A percentile compares a stretch with the other conserved stretches of the same genome.
These are phyloP conservation scores for Propithecus coquereli DNA, from an alignment of 2,113 vertebrate genomes.

Conservation along the genomic window DNA sequence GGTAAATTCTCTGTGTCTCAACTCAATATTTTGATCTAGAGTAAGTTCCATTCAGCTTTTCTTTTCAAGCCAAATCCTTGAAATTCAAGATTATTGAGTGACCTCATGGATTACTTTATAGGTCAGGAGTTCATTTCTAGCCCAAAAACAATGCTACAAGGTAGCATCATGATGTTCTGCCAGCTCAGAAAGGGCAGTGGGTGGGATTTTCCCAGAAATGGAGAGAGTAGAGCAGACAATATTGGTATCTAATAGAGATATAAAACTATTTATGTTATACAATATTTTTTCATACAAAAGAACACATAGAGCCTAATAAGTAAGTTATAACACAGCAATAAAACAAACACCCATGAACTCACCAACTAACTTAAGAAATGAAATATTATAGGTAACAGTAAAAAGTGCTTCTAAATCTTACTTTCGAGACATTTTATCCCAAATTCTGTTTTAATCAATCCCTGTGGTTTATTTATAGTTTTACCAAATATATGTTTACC, in stretches of 20 bases:
- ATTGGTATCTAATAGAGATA: background rate
- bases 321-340: background rate
- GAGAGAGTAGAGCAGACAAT: background rate
- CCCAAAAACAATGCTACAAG: background rate
- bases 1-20: background rate
- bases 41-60: background rate
- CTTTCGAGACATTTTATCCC: background rate
- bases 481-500: background rate
- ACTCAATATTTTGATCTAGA: background rate
- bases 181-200: background rate
- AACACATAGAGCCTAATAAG: background rate
- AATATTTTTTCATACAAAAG: background rate
- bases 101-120: background rate
- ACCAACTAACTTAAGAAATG: background rate
- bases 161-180: background rate
- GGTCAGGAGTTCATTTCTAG: background rate
- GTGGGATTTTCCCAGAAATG: background rate
- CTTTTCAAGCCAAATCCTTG: background rate
- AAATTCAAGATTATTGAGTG: background rate
- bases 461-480: background rate
- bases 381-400: background rate
- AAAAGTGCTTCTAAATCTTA: background rate
- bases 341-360: background rate
- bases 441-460: background rate
- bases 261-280: background rate